Conservation (phyloP, 2,113 vertebrate genomes). For the Pleuronectes platessa region DNA sequence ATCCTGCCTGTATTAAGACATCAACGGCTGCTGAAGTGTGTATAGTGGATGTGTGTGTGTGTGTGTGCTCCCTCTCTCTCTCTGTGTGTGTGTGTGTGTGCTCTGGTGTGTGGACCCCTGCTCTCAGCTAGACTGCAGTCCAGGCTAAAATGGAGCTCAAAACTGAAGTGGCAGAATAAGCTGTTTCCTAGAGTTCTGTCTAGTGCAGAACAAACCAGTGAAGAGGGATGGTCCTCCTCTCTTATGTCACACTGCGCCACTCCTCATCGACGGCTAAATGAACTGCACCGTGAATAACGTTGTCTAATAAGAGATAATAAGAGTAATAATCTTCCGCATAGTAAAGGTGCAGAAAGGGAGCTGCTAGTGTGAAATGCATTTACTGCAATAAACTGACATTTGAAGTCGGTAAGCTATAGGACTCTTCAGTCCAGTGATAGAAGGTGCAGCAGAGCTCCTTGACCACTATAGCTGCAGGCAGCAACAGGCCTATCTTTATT, state of each 20-base stretch:
- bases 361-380: conserved; percentile 5
- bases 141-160: conserved; percentile 68
- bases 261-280: conserved; percentile 5
- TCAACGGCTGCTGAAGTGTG: conserved; percentile 70
- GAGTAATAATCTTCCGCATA: neutral
- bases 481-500: conserved; percentile 48
- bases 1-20: conserved; percentile 80
- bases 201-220: conserved; percentile 66
- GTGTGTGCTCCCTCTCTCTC: neutral
- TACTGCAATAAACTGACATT: neutral
- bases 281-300: neutral
- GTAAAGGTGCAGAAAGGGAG: neutral
- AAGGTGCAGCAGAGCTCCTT: conserved; percentile 60
- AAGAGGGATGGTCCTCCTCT: conserved; percentile 39
- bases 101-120: conserved; percentile 36
- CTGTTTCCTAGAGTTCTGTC: conserved; percentile 62
- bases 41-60: conserved; percentile 31
- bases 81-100: conserved; percentile 13
- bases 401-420: conserved; percentile 9
- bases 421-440: conserved; percentile 41
- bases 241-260: conserved; percentile 19
- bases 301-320: neutral
- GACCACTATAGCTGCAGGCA: conserved; percentile 61
- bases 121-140: conserved; percentile 65
- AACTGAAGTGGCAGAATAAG: conserved; percentile 72